Conservation (phyloP, 2,888 invertebrate species). For the Julus scandinavius region DNA sequence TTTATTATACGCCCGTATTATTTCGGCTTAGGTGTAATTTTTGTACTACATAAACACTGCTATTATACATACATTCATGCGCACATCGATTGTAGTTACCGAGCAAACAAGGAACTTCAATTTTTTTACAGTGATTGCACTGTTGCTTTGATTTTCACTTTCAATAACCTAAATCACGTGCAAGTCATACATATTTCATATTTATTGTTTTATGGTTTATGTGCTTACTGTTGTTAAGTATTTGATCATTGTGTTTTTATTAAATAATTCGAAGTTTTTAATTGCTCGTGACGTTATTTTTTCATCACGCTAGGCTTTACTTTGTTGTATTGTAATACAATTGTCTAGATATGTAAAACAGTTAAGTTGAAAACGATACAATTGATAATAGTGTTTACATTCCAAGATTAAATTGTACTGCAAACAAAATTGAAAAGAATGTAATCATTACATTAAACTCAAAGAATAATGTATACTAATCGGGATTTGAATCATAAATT, state of each 20-base stretch:
- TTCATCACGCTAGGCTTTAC: neutral
- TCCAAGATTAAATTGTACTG: too few species aligned
- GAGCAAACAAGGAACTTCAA: neutral
- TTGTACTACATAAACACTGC: neutral
- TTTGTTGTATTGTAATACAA: too few species aligned
- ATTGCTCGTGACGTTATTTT: neutral
- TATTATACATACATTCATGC: neutral
- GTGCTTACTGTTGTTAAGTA: neutral
- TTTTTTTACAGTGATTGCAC: neutral
- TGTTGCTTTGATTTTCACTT: neutral
- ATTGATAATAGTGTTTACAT: too few species aligned
- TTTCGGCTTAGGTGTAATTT: neutral
- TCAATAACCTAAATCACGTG: neutral
- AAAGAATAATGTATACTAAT: too few species aligned
- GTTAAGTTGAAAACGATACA: too few species aligned
- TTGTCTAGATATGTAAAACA: too few species aligned
- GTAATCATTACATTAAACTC: too few species aligned
- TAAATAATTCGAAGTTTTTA: neutral
- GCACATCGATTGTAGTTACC: neutral
- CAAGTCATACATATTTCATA: neutral
- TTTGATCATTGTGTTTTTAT: neutral
- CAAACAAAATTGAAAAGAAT: too few species aligned
- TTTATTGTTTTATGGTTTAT: slow-evolving; percentile 30
- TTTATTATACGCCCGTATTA: neutral
- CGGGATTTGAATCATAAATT: too few species aligned